These are phyloP conservation scores for Cyphomyrmex costatus DNA, from an alignment of 1,140 invertebrate species.

Conservation along the genomic window DNA sequence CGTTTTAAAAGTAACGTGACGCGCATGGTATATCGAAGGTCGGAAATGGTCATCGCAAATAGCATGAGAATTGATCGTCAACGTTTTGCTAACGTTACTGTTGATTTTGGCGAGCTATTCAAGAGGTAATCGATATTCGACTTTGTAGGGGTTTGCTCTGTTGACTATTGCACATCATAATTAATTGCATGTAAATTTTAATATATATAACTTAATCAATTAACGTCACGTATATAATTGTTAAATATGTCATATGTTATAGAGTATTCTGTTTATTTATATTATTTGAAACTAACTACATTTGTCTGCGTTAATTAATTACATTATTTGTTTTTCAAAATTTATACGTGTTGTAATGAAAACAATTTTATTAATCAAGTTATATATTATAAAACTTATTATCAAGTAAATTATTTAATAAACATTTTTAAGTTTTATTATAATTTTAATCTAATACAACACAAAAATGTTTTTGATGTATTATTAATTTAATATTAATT, in stretches of 20 bases:
- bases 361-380: neutral
- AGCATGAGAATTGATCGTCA: neutral
- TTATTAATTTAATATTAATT: neutral
- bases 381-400: neutral
- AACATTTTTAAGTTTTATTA: neutral
- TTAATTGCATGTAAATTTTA: neutral
- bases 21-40: neutral
- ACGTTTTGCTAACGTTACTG: neutral
- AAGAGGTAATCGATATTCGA: neutral
- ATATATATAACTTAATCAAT: constrained; percentile 17
- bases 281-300: neutral
- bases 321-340: neutral
- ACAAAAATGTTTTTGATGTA: neutral
- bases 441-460: neutral
- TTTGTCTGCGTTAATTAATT: constrained; percentile 14
- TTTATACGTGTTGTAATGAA: neutral
- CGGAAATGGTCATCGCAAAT: neutral
- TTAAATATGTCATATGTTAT: neutral
- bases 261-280: neutral
- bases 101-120: neutral
- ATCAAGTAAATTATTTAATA: neutral
- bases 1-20: neutral
- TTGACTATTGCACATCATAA: neutral
- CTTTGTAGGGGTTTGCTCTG: neutral
- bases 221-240: neutral